phyloP scores from a whole-genome alignment of 2,113 vertebrate species.

The Protomyctophum bolini region DNA sequence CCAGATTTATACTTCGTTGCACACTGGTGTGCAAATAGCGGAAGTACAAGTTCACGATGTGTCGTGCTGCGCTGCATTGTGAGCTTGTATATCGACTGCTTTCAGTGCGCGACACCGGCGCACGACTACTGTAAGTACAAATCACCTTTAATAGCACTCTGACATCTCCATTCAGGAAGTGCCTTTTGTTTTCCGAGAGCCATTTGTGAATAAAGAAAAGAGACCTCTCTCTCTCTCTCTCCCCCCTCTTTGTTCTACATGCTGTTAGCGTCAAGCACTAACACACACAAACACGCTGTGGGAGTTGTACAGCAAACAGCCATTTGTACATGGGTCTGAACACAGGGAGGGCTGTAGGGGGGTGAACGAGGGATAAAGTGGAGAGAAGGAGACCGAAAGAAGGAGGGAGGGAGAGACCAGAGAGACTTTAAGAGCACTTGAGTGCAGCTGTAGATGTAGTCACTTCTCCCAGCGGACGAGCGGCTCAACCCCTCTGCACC shows the following conservation, averaged over 20 bases:
- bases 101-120: no score
- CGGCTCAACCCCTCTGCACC: slow-evolving; percentile 79
- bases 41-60: no score
- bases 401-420: slow-evolving; percentile 17
- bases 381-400: slow-evolving; percentile 2
- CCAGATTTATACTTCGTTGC: no score
- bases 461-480: slow-evolving; percentile 85
- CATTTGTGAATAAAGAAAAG: slow-evolving; percentile 82
- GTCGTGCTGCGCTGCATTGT: no score
- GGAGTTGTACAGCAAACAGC: slow-evolving; percentile 91
- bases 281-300: slow-evolving; percentile 82
- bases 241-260: slow-evolving; percentile 83
- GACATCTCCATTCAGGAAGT: slow-evolving; percentile 79
- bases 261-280: slow-evolving; percentile 80
- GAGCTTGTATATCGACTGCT: no score
- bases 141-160: slow-evolving; percentile 69
- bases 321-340: slow-evolving; percentile 87
- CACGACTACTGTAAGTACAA: no score
- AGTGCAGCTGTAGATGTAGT: slow-evolving; percentile 83
- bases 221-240: slow-evolving; percentile 47
- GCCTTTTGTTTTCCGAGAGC: slow-evolving; percentile 70
- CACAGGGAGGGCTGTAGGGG: slow-evolving; percentile 34
- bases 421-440: slow-evolving; percentile 87
- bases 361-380: slow-evolving; percentile 6
- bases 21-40: no score